These are phyloP conservation scores for Leptestheria dahalacensis DNA, from an alignment of 1,140 invertebrate species.

Conservation along the genomic window DNA sequence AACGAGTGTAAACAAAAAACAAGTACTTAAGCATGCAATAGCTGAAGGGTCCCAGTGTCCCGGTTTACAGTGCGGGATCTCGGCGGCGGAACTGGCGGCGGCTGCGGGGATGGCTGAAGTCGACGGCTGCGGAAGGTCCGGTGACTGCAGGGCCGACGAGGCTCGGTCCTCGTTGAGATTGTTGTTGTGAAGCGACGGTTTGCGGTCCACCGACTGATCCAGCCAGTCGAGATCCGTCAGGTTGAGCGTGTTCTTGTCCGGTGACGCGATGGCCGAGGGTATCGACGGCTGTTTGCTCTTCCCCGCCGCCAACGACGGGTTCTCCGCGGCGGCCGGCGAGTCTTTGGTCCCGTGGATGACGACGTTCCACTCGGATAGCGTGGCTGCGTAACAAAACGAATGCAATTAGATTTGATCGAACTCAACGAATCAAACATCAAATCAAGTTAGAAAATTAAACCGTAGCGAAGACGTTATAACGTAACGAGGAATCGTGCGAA, in stretches of 20 bases:
- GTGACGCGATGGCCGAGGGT: background rate
- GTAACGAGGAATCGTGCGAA: too few species aligned
- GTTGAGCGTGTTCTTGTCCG: background rate
- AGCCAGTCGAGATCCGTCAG: background rate
- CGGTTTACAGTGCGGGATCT: background rate
- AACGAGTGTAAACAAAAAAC: background rate
- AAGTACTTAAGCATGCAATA: conserved; percentile 9
- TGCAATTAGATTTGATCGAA: too few species aligned
- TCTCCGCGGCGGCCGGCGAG: conserved; percentile 22
- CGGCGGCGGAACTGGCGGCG: background rate
- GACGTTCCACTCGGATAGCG: conserved; percentile 36
- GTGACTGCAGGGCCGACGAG: background rate
- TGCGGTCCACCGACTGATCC: background rate
- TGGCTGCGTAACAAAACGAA: conserved; percentile 28
- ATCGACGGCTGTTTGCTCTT: conserved; percentile 15
- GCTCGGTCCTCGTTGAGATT: background rate
- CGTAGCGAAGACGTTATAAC: too few species aligned
- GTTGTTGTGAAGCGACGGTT: background rate
- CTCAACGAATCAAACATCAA: conserved; percentile 29
- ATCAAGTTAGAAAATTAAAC: background rate
- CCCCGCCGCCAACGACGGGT: background rate
- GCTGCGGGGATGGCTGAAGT: background rate
- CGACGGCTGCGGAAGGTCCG: background rate
- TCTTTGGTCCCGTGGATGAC: conserved; percentile 41
- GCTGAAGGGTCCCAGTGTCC: conserved; percentile 6